Evolutionary conservation across 1,140 invertebrate genomes (phyloP), one percentile per base, ranked within the genome.

Genomic region (Branchinecta lynchi): DNA sequence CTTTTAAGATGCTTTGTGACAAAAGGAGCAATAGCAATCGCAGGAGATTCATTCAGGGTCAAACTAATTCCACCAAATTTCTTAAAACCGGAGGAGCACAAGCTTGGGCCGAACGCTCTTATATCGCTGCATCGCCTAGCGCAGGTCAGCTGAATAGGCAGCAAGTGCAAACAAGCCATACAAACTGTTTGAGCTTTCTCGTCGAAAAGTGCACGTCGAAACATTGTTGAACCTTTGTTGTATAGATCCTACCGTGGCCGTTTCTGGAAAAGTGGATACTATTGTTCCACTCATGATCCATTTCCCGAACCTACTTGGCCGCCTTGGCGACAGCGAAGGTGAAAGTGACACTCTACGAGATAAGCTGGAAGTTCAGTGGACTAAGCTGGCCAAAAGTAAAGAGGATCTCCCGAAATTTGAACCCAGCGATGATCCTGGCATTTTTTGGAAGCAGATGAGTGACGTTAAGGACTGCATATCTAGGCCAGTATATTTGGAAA

Each of bases 1-100:
- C 12, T 60, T 60, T 60, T 60, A 6, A 60, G 51, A 60, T 60
- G 51, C 51, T 60, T 60, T 60, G 51, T 60, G 51, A 60, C 51
- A 60, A 60, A 60, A 60, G 12, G 6, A 60, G 51, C 51, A 60
- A 60, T 60, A 60, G 51, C 51, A 6, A 60, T 20, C 2, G 51
- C 51, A 60, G 51, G 51, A 60, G 1, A 15, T 60, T 6, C 51
- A 20, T 20, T 3, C 17, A 60, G 17, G 51, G 51, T 12, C 17
- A 60, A 60, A 60, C 51, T 60, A 60, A 15, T 60, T 60, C 17
- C 51, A 60, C 12, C 51, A 20, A 60, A 60, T 60, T 60, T 15
- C 51, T 6, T 20, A 60, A 20, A 60, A 60, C 51, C 6, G 51
- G 51, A 60, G 17, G 17, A 60, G 17, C 51, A 3, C 51, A 6